Percentiles rank a stretch among this genome's conserved stretches.
These are phyloP conservation scores for Nettapus auritus DNA, from an alignment of 2,113 vertebrate species.

Conservation along the genomic window DNA sequence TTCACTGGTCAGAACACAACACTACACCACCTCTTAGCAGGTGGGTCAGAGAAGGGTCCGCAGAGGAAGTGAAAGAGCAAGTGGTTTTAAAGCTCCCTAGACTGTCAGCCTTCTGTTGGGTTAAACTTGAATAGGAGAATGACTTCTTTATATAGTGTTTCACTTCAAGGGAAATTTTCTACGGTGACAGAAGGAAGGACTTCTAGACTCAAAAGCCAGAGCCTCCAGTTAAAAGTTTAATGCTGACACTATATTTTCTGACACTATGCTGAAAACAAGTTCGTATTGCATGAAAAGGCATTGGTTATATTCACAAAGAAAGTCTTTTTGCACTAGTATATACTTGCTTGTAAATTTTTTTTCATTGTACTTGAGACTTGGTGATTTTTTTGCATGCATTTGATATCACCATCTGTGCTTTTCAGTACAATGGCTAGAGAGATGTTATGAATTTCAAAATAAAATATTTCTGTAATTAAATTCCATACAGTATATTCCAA, in stretches of 20 bases:
- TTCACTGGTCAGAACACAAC: not conserved
- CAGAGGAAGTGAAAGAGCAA: not conserved
- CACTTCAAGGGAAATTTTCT: not conserved
- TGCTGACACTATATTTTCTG: not conserved
- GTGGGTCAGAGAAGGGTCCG: not conserved
- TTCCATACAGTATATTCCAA: not conserved
- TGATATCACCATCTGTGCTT: not conserved
- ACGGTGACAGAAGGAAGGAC: not conserved
- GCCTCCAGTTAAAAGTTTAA: not conserved
- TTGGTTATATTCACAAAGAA: not conserved
- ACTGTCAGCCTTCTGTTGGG: not conserved
- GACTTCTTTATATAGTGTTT: not conserved
- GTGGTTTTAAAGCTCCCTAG: not conserved
- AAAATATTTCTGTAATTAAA: conserved; percentile 19
- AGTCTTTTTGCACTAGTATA: not conserved
- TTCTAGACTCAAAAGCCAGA: not conserved
- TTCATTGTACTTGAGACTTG: not conserved
- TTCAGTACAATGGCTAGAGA: not conserved
- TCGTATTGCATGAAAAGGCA: not conserved
- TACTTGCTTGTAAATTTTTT: not conserved
- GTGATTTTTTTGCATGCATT: not conserved
- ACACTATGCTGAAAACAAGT: accelerated
- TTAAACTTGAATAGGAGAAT: not conserved
- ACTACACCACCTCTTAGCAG: not conserved
- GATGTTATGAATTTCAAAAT: not conserved